Conservation (phyloP, 2,797 vertebrate genomes). For the Oreonectes daqikongensis region DNA sequence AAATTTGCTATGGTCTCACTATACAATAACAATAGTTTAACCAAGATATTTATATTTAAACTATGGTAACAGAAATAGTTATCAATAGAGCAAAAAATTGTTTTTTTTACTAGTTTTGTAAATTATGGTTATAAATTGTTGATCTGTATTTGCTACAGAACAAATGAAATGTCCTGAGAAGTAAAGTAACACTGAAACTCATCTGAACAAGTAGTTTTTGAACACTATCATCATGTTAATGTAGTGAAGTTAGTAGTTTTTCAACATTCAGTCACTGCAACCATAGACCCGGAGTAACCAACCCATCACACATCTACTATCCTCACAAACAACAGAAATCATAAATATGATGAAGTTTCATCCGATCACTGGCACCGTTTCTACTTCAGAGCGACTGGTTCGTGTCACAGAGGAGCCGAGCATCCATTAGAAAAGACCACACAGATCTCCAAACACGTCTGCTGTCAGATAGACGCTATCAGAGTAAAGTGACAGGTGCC, state of each 20-base stretch:
- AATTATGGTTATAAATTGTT: no score
- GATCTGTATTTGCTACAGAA: background rate
- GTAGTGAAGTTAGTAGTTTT: background rate
- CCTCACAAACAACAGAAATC: conserved; percentile 8
- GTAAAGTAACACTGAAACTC: background rate
- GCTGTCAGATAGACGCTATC: conserved; percentile 48
- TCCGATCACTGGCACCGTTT: background rate
- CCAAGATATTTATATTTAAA: no score
- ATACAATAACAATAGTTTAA: no score
- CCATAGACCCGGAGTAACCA: background rate
- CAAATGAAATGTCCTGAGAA: background rate
- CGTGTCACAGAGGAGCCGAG: conserved; percentile 10
- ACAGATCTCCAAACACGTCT: conserved; percentile 47
- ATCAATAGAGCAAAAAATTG: no score
- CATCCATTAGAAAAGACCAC: conserved; percentile 48
- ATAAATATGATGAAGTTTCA: background rate
- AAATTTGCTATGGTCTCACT: no score
- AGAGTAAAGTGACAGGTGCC: conserved; percentile 43
- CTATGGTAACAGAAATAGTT: no score
- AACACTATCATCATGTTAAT: no score
- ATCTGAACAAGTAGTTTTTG: no score
- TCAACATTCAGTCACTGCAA: no score
- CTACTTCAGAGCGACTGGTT: conserved; percentile 18
- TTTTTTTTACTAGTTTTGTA: no score
- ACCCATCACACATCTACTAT: conserved; percentile 1